A percentile compares a stretch with the other conserved stretches of the same genome.
Evolutionary conservation across 2,888 invertebrate species (phyloP).

Genomic region (Protula sp.): DNA sequence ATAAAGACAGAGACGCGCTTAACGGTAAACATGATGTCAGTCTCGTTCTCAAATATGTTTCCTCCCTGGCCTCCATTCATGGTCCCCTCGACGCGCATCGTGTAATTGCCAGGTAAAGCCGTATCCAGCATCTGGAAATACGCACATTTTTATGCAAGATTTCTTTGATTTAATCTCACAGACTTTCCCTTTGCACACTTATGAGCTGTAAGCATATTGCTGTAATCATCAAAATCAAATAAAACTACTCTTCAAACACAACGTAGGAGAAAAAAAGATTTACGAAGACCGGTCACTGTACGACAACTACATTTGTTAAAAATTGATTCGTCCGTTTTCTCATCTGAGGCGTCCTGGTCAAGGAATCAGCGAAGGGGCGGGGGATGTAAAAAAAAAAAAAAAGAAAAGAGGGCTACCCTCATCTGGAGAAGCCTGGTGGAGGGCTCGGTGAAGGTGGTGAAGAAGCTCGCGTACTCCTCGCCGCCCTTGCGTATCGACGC

Average conservation of each 20-base stretch:
- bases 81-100: constrained; percentile 74
- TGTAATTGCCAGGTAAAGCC: constrained; percentile 71
- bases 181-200: not conserved
- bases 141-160: not conserved
- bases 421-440: constrained; percentile 79
- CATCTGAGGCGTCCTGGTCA: no score
- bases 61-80: constrained; percentile 47
- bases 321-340: no score
- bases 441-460: constrained; percentile 69
- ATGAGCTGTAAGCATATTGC: no score
- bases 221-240: no score
- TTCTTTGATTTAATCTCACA: not conserved
- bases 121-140: constrained; percentile 71
- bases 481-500: constrained; percentile 84
- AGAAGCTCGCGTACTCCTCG: constrained; percentile 72
- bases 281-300: no score
- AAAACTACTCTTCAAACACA: no score
- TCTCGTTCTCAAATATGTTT: constrained; percentile 64
- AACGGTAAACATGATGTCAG: constrained; percentile 75
- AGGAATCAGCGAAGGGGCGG: not conserved
- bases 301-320: no score
- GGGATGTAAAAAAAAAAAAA: constrained; percentile 55
- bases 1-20: constrained; percentile 93
- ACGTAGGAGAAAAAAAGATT: no score
- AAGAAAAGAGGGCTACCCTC: no score